Evolutionary conservation across 2,888 invertebrate genomes (phyloP).

Genomic region (Ecliptopera silaceata): DNA sequence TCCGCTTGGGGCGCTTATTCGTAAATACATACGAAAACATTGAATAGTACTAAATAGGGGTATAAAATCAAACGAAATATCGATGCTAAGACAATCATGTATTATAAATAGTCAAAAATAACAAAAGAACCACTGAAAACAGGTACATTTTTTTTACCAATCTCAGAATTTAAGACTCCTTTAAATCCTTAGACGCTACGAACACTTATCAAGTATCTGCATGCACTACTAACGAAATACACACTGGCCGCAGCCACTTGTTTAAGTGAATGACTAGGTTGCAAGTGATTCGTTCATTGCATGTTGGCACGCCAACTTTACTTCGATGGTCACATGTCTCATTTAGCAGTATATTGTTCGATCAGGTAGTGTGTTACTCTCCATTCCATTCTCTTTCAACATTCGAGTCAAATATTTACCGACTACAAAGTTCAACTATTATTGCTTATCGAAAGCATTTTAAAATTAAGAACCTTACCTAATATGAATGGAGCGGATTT

Average conservation of each 20-base stretch:
- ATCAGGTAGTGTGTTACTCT: slow-evolving; percentile 26
- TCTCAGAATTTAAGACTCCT: slow-evolving; percentile 78
- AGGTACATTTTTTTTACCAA: slow-evolving; percentile 80
- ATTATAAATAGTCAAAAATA: slow-evolving; percentile 83
- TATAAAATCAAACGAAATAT: slow-evolving; percentile 56
- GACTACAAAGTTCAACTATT: slow-evolving; percentile 54
- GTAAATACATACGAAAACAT: not conserved
- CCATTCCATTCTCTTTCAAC: slow-evolving; percentile 34
- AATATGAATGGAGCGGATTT: slow-evolving; percentile 59
- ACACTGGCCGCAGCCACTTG: slow-evolving; percentile 56
- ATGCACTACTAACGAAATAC: slow-evolving; percentile 78
- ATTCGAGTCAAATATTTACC: slow-evolving; percentile 53
- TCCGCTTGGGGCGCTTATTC: too few species aligned
- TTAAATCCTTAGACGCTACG: slow-evolving; percentile 80
- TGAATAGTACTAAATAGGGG: not conserved
- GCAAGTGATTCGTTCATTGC: slow-evolving; percentile 65
- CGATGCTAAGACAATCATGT: slow-evolving; percentile 82
- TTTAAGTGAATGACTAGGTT: slow-evolving; percentile 81
- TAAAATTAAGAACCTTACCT: slow-evolving; percentile 60
- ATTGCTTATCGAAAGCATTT: slow-evolving; percentile 61
- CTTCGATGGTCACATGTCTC: slow-evolving; percentile 34
- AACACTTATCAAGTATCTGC: slow-evolving; percentile 79
- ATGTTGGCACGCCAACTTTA: slow-evolving; percentile 32
- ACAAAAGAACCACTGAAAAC: slow-evolving; percentile 82
- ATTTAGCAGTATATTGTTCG: slow-evolving; percentile 46